Base-by-base conservation (phyloP, 2,113 vertebrate species). In the Polypterus senegalus region DNA sequence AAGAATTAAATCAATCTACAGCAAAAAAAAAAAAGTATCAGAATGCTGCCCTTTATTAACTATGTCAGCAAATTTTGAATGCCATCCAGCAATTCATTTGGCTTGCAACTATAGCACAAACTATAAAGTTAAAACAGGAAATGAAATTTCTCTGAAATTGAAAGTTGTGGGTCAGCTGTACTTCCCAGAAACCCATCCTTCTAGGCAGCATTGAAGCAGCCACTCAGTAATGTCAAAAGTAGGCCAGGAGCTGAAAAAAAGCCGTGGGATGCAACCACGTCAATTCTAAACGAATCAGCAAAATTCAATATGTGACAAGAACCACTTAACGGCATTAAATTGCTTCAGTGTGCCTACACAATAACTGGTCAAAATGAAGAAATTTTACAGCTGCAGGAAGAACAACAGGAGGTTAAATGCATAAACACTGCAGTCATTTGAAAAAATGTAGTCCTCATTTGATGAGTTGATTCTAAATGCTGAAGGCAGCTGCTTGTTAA, bases 361-460 rank as follows among this genome's bases (percentile, higher is more conserved):
- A 8, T n/a, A 3, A 58, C 43, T 7, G 4, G 4, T 9, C 8
- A 43, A 51, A 56, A 55, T 54, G 9, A 62, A 27, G 27, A 27
- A 27, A 27, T 43, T 5, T 43, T 59, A 61, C 63, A 73, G 51
- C 66, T 67, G 66, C 56, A 2, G 1, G 46, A 9, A 47, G 43
- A 45, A 49, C 11, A 59, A 60, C 47, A 57, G 52, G 63, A 27
- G 46, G 63, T 7, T 47, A 59, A 48, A 51, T 27, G 27, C 27
- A 56, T 11, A 60, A 59, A 53, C 52, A 48, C 52, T 46, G 11
- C 52, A 57, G 44, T 58, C 54, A 48, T 66, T 55, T 52, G 46
- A 65, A 9, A 11, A 59, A 55, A n/a, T 27, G 27, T 68, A 49
- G 56, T 61, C 65, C 6, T 59, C 3, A 55, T 55, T 60, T 48